Base-by-base conservation (phyloP, 2,888 invertebrate species). In the Oxytorus armatus region DNA sequence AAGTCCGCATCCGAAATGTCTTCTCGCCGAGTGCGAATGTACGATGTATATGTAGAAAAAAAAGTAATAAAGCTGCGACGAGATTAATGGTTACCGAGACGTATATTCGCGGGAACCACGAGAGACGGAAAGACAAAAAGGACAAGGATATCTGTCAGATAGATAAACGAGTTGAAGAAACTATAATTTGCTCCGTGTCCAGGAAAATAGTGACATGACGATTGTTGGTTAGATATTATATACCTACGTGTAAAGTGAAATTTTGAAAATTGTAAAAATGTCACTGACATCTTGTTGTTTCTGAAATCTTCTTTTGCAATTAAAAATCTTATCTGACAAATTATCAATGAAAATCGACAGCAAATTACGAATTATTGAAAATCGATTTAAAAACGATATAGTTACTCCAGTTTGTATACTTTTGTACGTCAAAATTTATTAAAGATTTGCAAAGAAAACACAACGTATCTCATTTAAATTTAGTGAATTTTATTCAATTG, bases 121-220 rank as follows among this genome's bases (percentile, higher is more conserved):
- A 21, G 14, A 18, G 14, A 11, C 2, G 36, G 36, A 14, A 11
- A 33, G n/a, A 8, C 10, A 36, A 36, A 18, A 36, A 57, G 2
- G 49, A 51, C 18, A n/a, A 47, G 21, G 33, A 66, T 63, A 23
- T 18, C n/a, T n/a, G n/a, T n/a, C 21, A 42, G n/a, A 21, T 5
- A 42, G 61, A 42, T 21, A 61, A 61, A 61, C 21, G 53, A 42
- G n/a, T 4, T 14, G 23, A 23, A 25, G 42, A 25, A 51, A 21
- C 39, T 21, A 36, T 66, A 53, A 68, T 68, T 68, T 68, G 59
- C 25, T 21, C 49, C 23, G 42, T 3, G 39, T n/a, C 42, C 3
- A 8, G 42, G 11, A 11, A 61, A 21, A 29, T 5, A 29, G 29
- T 3, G 8, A 39, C n/a, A 23, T 7, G 42, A 61, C 21, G 42